Conservation (phyloP, 2,888 invertebrate species). For the Lamellibrachia satsuma region DNA sequence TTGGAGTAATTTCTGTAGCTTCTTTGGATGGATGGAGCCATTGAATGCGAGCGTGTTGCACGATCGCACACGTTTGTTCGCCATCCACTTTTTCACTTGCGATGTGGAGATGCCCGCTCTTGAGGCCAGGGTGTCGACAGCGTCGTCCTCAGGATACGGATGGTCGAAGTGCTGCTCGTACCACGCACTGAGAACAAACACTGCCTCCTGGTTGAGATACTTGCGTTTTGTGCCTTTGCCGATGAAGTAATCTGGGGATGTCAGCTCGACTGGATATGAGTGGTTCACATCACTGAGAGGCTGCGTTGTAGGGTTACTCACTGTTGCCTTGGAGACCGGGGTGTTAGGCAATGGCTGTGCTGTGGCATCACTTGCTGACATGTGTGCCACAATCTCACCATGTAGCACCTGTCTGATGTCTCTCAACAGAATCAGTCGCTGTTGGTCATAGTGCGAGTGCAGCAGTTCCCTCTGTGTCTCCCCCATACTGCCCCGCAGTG, state of each 20-base stretch:
- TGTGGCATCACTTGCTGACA: not conserved
- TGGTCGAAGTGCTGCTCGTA: constrained; percentile 53
- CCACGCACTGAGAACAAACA: constrained; percentile 43
- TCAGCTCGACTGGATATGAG: not conserved
- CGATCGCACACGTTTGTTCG: constrained; percentile 57
- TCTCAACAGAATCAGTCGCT: constrained; percentile 14
- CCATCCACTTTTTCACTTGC: constrained; percentile 62
- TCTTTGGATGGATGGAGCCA: constrained; percentile 58
- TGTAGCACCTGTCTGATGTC: not conserved
- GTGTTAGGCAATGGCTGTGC: not conserved
- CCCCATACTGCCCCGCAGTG: constrained; percentile 18
- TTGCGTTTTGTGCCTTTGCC: constrained; percentile 21
- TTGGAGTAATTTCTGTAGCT: constrained; percentile 46
- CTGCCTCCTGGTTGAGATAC: constrained; percentile 32
- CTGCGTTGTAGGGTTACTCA: not conserved
- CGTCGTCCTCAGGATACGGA: constrained; percentile 56
- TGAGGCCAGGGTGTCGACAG: constrained; percentile 47
- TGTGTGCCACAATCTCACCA: not conserved
- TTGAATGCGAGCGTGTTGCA: constrained; percentile 59
- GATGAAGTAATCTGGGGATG: not conserved
- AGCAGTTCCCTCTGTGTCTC: not conserved
- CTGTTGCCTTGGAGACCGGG: not conserved
- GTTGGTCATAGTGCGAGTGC: constrained; percentile 20
- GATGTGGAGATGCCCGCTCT: constrained; percentile 45
- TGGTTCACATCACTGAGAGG: not conserved